phyloP scores from a whole-genome alignment of 53 echinoderm and acorn worm genomes.

The Arbacia lixula region DNA sequence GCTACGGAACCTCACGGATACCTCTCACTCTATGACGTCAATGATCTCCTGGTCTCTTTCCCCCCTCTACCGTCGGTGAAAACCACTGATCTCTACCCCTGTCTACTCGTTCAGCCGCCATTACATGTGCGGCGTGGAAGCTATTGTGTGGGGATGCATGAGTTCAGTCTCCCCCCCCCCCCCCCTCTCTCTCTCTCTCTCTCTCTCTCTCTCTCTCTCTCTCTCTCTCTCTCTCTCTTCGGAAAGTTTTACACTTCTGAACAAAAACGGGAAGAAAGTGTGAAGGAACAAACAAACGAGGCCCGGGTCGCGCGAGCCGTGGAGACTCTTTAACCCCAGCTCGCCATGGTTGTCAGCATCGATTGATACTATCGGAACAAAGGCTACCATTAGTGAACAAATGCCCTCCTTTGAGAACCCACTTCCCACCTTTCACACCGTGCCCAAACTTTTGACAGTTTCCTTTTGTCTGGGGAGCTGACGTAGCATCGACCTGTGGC shows the following conservation, averaged over 20 bases:
- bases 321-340: too few relatives aligned
- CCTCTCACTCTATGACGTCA: constrained; percentile 27
- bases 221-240: too few relatives aligned
- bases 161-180: too few relatives aligned
- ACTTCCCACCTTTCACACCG: constrained; percentile 57
- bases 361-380: constrained; percentile 27
- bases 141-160: too few relatives aligned
- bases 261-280: too few relatives aligned
- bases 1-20: neutral
- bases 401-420: constrained; percentile 26
- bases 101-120: neutral
- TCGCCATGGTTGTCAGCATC: too few relatives aligned
- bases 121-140: too few relatives aligned
- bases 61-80: neutral
- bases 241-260: too few relatives aligned
- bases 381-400: constrained; percentile 56
- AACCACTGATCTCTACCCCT: neutral
- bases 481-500: constrained; percentile 43
- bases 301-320: too few relatives aligned
- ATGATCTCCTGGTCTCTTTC: neutral
- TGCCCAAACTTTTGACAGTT: constrained; percentile 59
- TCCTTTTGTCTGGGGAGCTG: neutral
- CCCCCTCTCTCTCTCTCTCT: too few relatives aligned
- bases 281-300: too few relatives aligned
- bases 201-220: too few relatives aligned